phyloP scores from a whole-genome alignment of 2,797 vertebrate species.

The Siniperca scherzeri region DNA sequence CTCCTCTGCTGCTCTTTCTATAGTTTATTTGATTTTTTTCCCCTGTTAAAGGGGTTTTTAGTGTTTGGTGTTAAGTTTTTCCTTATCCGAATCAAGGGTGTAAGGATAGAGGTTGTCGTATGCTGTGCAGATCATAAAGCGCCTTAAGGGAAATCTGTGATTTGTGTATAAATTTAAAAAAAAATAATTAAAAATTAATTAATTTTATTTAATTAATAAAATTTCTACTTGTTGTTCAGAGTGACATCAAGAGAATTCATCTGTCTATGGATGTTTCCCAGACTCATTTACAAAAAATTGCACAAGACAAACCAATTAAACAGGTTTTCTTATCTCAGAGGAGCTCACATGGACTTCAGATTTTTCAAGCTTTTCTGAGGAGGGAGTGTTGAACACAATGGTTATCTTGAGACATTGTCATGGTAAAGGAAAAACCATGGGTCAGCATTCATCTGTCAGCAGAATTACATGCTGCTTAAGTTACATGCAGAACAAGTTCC shows the following conservation, averaged over 20 bases:
- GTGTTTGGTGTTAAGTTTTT: no score
- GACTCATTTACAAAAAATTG: constrained; percentile 25
- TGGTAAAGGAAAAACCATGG: constrained; percentile 17
- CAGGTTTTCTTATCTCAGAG: constrained; percentile 36
- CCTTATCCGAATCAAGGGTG: no score
- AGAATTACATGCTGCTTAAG: background rate
- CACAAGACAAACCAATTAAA: constrained; percentile 37
- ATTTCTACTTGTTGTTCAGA: constrained; percentile 24
- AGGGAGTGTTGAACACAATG: constrained; percentile 24
- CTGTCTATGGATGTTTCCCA: constrained; percentile 44
- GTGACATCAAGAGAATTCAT: constrained; percentile 25
- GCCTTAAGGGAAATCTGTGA: background rate
- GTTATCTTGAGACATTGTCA: background rate
- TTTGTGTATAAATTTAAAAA: no score
- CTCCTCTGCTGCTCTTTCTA: no score
- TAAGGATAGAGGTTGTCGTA: no score
- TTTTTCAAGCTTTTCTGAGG: constrained; percentile 5
- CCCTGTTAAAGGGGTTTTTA: no score
- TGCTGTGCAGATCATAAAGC: no score
- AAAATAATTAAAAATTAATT: no score
- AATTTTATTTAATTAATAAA: no score
- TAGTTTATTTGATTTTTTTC: no score
- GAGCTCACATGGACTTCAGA: background rate
- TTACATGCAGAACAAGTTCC: background rate
- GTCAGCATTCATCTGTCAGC: constrained; percentile 26